A percentile compares a stretch with the other conserved stretches of the same genome.
These are phyloP conservation scores for Tetragonisca angustula DNA, from an alignment of 2,888 invertebrate genomes.

Conservation along the genomic window DNA sequence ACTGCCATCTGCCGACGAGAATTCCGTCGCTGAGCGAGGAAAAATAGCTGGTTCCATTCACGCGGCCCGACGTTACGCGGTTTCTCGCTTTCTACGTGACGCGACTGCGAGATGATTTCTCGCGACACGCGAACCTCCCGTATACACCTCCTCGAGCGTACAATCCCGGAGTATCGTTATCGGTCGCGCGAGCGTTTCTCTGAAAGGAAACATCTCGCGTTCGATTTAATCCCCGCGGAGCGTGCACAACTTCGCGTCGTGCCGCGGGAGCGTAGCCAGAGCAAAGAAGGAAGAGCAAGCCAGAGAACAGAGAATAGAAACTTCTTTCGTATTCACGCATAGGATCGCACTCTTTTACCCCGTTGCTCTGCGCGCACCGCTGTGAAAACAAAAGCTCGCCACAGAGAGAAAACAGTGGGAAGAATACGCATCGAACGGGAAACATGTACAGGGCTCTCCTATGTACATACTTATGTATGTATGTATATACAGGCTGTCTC, in stretches of 20 bases:
- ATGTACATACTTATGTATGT: background rate
- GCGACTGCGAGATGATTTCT: conserved; percentile 32
- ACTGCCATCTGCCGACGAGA: background rate
- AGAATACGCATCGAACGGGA: background rate
- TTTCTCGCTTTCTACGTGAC: conserved; percentile 14
- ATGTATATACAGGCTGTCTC: too few relatives aligned
- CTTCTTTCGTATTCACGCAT: background rate
- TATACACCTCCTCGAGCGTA: conserved; percentile 7
- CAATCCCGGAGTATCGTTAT: conserved; percentile 10
- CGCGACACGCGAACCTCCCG: background rate
- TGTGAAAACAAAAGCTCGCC: conserved; percentile 10
- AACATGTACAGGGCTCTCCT: background rate
- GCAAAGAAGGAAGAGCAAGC: background rate
- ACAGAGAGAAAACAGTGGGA: background rate
- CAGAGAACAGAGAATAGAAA: background rate
- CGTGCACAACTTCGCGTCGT: background rate
- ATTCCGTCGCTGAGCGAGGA: conserved; percentile 7
- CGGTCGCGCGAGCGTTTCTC: background rate
- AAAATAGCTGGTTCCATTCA: conserved; percentile 25
- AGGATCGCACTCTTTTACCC: conserved; percentile 5
- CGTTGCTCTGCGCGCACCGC: background rate
- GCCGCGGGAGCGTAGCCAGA: background rate
- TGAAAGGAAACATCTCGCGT: conserved; percentile 10
- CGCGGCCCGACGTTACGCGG: background rate
- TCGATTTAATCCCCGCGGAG: conserved; percentile 56